Base-by-base conservation (phyloP, 2,888 invertebrate genomes). In the Mystacides longicornis region DNA sequence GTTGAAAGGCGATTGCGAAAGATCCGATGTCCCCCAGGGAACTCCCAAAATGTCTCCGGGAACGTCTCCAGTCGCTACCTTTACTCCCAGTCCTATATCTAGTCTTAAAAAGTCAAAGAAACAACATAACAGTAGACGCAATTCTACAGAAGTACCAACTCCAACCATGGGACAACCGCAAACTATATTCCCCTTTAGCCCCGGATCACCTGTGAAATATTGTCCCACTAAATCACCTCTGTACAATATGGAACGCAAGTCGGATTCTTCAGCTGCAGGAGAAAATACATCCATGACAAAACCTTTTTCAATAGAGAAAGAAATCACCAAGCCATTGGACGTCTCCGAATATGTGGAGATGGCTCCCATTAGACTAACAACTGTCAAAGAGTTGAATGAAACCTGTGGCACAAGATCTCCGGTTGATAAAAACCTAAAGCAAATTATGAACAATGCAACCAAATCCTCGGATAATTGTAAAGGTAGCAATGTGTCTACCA, bases 111-210 rank as follows among this genome's bases (percentile, higher is more conserved):
- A 73, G 45, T 74, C 74, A 19, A 66, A 69, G 1, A 56, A 63
- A 48, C 62, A 61, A 53, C 62, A 54, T 54, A 14, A 52, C 23
- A n/a, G n/a, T n/a, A 67, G 75, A n/a, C 68, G 74, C 48, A 72
- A 73, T 60, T 72, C 72, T 2, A 69, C 69, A 60, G 74, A 74
- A 54, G 68, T 71, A 58, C 70, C 75, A 2, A 81, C 82, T 1
- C 80, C 81, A 1, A 80, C 81, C 1, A 82, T 82, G 47, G 82
- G 78, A 2, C 75, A 75, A 55, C 70, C 81, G 4, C 78, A 79
- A 54, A 82, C 84, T 0, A 81, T 86, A 57, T 86, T 86, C 67
- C 85, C 86, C 1, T 77, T 86, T 64, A 83, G 84, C 62, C 85
- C 85, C 1, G 78, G 80, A 16, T 82, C 83, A 2, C 84, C 85